Evolutionary conservation across 92 coral and sea anemone genomes (phyloP), one percentile per base, ranked within the genome.

Genomic region (Galaxea fascicularis): DNA sequence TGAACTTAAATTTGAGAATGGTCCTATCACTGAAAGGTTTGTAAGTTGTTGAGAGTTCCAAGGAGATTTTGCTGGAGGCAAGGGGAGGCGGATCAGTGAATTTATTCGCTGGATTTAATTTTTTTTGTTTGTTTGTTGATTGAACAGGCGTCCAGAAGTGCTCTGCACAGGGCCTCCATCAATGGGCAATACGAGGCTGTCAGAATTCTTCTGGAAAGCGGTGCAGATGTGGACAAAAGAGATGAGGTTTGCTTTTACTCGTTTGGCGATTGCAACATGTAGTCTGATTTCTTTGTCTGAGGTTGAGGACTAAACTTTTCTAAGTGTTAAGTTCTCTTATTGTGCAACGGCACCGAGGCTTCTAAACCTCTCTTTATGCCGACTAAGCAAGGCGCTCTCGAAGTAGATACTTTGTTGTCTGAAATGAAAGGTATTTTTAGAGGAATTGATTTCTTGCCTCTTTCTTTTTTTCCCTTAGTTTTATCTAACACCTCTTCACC

Each of bases 401-500:
- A 0, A 15, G 1, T 49, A 15, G 11, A 4, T 10, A 1, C 31
- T 62, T 24, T 9, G 8, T 26, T 29, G 8, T 29, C 0, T 35
- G 21, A 35, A 35, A n/a, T n/a, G n/a, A n/a, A n/a, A n/a, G n/a
- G n/a, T n/a, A n/a, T n/a, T n/a, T n/a, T n/a, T n/a, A n/a, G n/a
- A 35, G 41, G 41, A 35, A 35, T 35, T 35, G n/a, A n/a, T n/a
- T n/a, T n/a, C n/a, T n/a, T n/a, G n/a, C n/a, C n/a, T n/a, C n/a
- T n/a, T n/a, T n/a, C n/a, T n/a, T 71, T 1, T 14, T 71, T 14
- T 12, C 17, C 22, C 20, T 49, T 15, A 49, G 62, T 45, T 45
- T 27, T 54, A n/a, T 24, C 21, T 73, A 24, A 93, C 98, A 17
- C 87, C 98, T 35, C 83, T 95, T 13, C 98, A 95, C 62, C 95